phyloP scores from a whole-genome alignment of 2,888 invertebrate species.

The Bhutanitis thaidina region DNA sequence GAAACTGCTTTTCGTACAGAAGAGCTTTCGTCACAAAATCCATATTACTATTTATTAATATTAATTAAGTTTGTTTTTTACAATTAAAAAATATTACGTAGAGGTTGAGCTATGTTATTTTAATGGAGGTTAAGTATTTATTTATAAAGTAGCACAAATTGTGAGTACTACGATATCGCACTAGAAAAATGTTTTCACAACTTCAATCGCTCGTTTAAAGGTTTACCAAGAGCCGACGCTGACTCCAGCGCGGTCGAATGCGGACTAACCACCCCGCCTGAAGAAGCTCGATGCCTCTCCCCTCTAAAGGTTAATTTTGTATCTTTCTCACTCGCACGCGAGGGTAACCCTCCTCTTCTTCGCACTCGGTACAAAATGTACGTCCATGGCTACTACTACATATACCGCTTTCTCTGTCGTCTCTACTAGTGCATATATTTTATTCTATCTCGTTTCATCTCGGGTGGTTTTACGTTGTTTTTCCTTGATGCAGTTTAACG shows the following conservation, averaged over 20 bases:
- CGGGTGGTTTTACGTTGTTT: slow-evolving; percentile 76
- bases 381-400: slow-evolving; percentile 71
- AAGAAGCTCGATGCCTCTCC: slow-evolving; percentile 76
- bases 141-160: slow-evolving; percentile 50
- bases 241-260: slow-evolving; percentile 70
- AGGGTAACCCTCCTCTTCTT: slow-evolving; percentile 66
- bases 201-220: slow-evolving; percentile 58
- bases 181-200: slow-evolving; percentile 64
- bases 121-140: slow-evolving; percentile 27
- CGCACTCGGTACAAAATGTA: slow-evolving; percentile 58
- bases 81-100: background rate
- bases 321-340: slow-evolving; percentile 58
- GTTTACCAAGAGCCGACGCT: slow-evolving; percentile 48
- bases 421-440: slow-evolving; percentile 78
- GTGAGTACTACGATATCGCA: slow-evolving; percentile 49
- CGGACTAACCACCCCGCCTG: slow-evolving; percentile 79
- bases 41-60: background rate
- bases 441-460: slow-evolving; percentile 80
- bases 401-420: slow-evolving; percentile 72
- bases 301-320: slow-evolving; percentile 76
- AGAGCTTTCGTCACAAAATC: slow-evolving; percentile 8
- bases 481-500: slow-evolving; percentile 79
- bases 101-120: background rate
- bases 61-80: slow-evolving; percentile 1
- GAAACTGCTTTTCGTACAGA: slow-evolving; percentile 28